Percentiles rank a stretch among this genome's conserved stretches.
Conservation (phyloP, 1,140 invertebrate genomes). For the Plectrocnemia conspersa region DNA sequence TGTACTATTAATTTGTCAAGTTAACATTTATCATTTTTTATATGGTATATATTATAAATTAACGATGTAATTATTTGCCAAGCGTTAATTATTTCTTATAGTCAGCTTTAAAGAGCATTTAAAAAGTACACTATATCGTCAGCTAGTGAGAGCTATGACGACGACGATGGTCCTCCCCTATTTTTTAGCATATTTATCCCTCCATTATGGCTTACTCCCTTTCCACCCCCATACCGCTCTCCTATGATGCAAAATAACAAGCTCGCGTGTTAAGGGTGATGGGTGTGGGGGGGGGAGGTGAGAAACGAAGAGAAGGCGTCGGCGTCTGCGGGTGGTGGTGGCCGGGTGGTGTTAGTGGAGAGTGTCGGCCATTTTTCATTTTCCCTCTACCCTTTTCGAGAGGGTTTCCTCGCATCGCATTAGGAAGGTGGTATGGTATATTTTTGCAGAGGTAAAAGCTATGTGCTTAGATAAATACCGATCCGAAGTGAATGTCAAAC, state of each 20-base stretch:
- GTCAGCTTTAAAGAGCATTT: too few species aligned
- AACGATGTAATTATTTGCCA: too few species aligned
- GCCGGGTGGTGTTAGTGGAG: constrained; percentile 15
- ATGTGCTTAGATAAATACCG: constrained; percentile 30
- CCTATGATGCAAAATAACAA: constrained; percentile 27
- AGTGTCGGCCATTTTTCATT: constrained; percentile 35
- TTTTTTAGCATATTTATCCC: constrained; percentile 34
- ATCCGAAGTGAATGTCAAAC: too few species aligned
- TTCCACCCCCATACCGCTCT: constrained; percentile 13
- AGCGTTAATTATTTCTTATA: too few species aligned
- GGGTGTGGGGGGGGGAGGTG: constrained; percentile 10
- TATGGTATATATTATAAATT: too few species aligned
- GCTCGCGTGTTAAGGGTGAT: constrained; percentile 10
- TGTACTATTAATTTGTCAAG: too few species aligned
- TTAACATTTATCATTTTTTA: too few species aligned
- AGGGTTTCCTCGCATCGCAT: constrained; percentile 18
- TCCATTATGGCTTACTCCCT: constrained; percentile 9
- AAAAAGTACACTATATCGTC: too few species aligned
- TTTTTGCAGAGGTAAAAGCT: constrained; percentile 28
- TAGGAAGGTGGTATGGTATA: constrained; percentile 24
- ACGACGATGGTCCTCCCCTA: constrained; percentile 16
- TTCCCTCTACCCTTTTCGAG: constrained; percentile 21
- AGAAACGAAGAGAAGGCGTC: not conserved
- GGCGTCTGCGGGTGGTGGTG: not conserved
- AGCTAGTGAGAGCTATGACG: too few species aligned